Evolutionary conservation across 2,113 vertebrate genomes (phyloP), one percentile per base, ranked within the genome.

Genomic region (Peromyscus polionotus): DNA sequence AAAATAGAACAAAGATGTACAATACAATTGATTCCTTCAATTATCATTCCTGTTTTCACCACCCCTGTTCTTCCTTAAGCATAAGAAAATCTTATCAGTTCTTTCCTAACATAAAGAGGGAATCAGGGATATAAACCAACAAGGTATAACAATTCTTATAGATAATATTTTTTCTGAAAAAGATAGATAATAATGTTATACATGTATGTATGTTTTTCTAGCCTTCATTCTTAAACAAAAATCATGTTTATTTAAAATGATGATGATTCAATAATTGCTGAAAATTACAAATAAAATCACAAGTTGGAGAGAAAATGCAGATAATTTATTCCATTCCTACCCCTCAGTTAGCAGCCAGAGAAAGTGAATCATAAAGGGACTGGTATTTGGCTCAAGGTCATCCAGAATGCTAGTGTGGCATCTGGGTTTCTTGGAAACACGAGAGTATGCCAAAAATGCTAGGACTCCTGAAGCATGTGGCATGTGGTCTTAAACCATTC

Each of bases 371-470:
- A 76, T 65, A 96, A 57, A 84, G 93, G 63, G 54, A 39, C 31
- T 42, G 65, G 70, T n/a, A 17, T 90, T 86, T 97, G 96, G 63
- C 93, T 94, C 70, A 77, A 88, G 94, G 65, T 92, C 96, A 67
- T 9, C 67, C 9, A 22, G 76, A 97, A 97, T 72, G 65, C n/a
- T 22, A 39, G 22, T 0, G 16, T 33, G 28, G 79, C 90, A 61
- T 97, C 96, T 95, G 96, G 31, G 84, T 42, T n/a, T 8, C 54
- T 4, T 79, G 87, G 63, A 93, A 93, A 93, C 70, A 88, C 42
- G 48, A 65, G 77, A 12, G 95, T 45, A 97, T 95, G 96, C 33
- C 2, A 73, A 93, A 95, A 95, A 97, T 97, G 83, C 70, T 93
- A 85, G 42, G 96, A 96, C 92, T 97, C 85, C 80, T 61, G 57